These are phyloP conservation scores for Melospiza georgiana DNA, from an alignment of 2,113 vertebrate genomes.

Conservation along the genomic window DNA sequence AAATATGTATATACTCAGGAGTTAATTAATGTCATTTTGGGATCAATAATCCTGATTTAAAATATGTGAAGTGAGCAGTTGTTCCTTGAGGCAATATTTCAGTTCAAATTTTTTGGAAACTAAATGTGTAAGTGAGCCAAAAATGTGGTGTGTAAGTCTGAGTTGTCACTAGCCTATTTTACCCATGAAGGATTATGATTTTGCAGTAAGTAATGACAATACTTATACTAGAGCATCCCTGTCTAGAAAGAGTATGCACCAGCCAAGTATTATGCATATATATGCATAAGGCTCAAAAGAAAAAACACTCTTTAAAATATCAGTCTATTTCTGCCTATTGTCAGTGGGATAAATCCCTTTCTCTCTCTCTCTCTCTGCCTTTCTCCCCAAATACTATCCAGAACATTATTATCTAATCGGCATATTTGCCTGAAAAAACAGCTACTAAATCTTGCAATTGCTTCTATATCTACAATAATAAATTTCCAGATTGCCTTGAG, in stretches of 20 bases:
- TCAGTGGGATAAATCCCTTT: background rate
- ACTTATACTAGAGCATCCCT: background rate
- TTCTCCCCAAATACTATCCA: background rate
- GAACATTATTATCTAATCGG: background rate
- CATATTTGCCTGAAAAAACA: background rate
- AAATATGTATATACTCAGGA: background rate
- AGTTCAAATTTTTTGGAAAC: background rate
- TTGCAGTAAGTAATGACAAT: background rate
- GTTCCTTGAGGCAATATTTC: background rate
- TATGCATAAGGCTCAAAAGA: background rate
- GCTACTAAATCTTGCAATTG: background rate
- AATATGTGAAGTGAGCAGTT: background rate
- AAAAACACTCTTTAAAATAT: background rate
- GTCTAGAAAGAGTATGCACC: background rate
- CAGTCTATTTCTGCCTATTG: background rate
- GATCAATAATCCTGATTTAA: conserved; percentile 8
- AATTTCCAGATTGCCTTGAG: background rate
- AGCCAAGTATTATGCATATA: background rate
- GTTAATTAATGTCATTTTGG: background rate
- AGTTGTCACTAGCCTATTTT: background rate
- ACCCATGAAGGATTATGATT: background rate
- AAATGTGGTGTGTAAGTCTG: background rate
- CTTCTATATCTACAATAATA: background rate
- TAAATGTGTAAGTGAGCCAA: background rate
- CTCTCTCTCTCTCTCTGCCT: background rate